Conservation (phyloP, 2,113 vertebrate genomes). For the Myxocyprinus asiaticus region DNA sequence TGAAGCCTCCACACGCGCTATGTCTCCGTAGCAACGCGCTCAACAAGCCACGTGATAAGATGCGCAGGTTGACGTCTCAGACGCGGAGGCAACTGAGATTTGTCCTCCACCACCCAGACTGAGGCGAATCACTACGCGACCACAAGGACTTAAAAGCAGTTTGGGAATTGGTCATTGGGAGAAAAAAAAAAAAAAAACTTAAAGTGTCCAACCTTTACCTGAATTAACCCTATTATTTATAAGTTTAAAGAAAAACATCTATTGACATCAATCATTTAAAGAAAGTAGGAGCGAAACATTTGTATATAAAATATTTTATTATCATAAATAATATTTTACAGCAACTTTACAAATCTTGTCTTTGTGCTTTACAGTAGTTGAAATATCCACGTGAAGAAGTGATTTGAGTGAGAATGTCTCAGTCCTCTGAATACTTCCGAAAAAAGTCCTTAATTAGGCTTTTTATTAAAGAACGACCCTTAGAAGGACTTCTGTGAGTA, state of each 20-base stretch:
- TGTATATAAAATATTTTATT: constrained; percentile 98
- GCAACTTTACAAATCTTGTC: constrained; percentile 82
- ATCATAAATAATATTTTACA: constrained; percentile 85
- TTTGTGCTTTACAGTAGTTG: constrained; percentile 91
- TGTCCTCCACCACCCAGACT: too few species aligned
- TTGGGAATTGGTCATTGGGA: too few species aligned
- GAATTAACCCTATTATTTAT: too few species aligned
- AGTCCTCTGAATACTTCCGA: neutral
- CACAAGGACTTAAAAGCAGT: too few species aligned
- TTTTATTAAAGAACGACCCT: neutral
- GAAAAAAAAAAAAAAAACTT: too few species aligned
- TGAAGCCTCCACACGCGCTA: too few species aligned
- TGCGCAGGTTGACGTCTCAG: too few species aligned
- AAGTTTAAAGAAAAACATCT: neutral
- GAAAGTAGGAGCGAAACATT: neutral
- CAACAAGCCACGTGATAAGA: too few species aligned
- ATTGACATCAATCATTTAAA: neutral
- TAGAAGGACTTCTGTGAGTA: neutral
- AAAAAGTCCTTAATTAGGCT: neutral
- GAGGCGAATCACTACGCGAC: too few species aligned
- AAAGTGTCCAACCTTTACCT: too few species aligned
- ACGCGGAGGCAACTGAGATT: too few species aligned
- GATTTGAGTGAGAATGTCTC: constrained; percentile 26
- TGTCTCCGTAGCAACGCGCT: too few species aligned
- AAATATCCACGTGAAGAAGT: constrained; percentile 74